Conservation (phyloP, 2,888 invertebrate genomes). For the Drosophila ezoana region DNA sequence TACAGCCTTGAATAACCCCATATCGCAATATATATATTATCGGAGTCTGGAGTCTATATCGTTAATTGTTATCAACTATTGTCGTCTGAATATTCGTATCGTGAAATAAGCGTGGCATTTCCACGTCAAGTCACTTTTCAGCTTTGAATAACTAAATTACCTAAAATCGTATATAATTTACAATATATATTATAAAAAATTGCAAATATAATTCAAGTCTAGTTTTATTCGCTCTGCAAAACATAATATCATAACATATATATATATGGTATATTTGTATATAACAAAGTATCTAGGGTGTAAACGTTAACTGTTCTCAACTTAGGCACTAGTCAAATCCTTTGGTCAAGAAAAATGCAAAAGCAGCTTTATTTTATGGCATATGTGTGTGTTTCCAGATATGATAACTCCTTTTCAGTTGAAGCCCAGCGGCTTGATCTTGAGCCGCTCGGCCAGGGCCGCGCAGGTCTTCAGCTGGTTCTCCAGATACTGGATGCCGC, state of each 20-base stretch:
- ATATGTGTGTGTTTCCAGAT: slow-evolving; percentile 1
- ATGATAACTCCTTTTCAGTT: slow-evolving; percentile 17
- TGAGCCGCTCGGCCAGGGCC: slow-evolving; percentile 87
- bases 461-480: slow-evolving; percentile 90
- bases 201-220: too few species aligned
- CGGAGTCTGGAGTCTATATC: neutral
- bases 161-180: too few species aligned
- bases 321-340: slow-evolving; percentile 57
- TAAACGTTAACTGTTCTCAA: slow-evolving; percentile 22
- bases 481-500: slow-evolving; percentile 91
- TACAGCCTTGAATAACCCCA: neutral
- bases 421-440: slow-evolving; percentile 85
- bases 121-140: too few species aligned
- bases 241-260: neutral
- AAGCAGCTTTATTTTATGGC: slow-evolving; percentile 40
- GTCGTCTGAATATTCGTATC: too few species aligned
- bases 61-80: too few species aligned
- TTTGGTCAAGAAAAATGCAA: slow-evolving; percentile 70
- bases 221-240: neutral
- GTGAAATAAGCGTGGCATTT: too few species aligned
- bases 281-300: slow-evolving; percentile 6
- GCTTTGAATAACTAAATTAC: too few species aligned
- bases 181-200: too few species aligned
- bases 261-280: neutral
- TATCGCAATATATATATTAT: neutral